Base-by-base conservation (phyloP, 2,888 invertebrate species). In the Aleiodes leptofemur region DNA sequence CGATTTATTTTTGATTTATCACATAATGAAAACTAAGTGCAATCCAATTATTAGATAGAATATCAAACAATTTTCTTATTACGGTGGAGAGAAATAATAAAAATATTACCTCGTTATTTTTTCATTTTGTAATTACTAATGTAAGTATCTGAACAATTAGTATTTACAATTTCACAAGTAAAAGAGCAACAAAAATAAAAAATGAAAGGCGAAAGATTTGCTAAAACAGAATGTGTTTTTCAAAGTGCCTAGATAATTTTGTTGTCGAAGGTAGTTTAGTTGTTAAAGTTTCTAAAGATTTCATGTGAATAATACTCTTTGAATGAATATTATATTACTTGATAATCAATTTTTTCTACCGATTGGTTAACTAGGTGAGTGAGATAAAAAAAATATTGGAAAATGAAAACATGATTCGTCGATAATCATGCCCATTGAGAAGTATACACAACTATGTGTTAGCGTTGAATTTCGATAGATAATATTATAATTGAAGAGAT, bases 381-480 rank as follows among this genome's bases (percentile, higher is more conserved):
- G 61, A 11, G 61, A 14, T 29, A 9, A 31, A 23, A 57, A 57
- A 11, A 57, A 11, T 14, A n/a, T n/a, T n/a, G n/a, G 14, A 38
- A n/a, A 34, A 66, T 66, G 4, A 66, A 5, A 71, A 71, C 29
- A 48, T 68, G 31, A 56, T 61, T 34, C 2, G 5, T 38, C n/a
- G 8, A 38, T 38, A 3, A 14, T 34, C 1, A 61, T 38, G 29
- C 29, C 11, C 29, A 29, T 29, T 56, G 23, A 59, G 9, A 23
- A 23, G 3, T 6, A 56, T 1, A 23, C 34, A 34, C 13, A 59
- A 31, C 29, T 56, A 23, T 59, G 29, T 50, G 51, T 68, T 59
- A 43, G 50, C 16, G 57, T 73, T 73, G 55, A 69, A 55, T 72
- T 55, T 73, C 57, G 59, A 57, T 34, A 68, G 31, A 73, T 74